Conservation (phyloP, 2,113 vertebrate genomes). For the Tachuris rubrigastra region DNA sequence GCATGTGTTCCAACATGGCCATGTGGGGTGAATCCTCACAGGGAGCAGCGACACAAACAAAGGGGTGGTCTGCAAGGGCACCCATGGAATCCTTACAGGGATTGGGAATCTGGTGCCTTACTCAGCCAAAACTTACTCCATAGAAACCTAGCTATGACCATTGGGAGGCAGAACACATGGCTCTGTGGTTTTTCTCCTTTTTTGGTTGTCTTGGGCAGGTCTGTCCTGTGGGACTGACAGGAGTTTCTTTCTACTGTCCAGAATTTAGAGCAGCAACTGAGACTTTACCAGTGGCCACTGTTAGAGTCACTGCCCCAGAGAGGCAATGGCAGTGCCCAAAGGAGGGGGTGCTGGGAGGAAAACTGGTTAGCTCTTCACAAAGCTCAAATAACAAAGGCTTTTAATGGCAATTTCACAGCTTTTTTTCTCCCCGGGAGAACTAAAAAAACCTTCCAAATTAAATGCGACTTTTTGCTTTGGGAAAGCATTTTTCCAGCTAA, state of each 20-base stretch:
- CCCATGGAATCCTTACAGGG: not conserved
- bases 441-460: not conserved
- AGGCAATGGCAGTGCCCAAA: not conserved
- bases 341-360: not conserved
- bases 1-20: not conserved
- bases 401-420: not conserved
- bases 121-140: not conserved
- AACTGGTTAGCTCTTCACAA: not conserved
- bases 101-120: not conserved
- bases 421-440: not conserved
- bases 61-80: not conserved
- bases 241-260: not conserved
- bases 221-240: not conserved
- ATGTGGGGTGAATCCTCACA: not conserved
- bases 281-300: not conserved
- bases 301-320: not conserved
- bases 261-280: not conserved
- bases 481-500: not conserved
- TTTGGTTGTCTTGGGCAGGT: not conserved
- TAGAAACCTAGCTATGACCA: not conserved
- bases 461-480: not conserved
- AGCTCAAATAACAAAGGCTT: not conserved
- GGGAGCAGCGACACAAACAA: not conserved
- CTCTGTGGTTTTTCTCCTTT: not conserved
- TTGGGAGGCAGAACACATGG: fast-evolving